Conservation (phyloP, 2,113 vertebrate genomes). For the Lipotes vexillifer region DNA sequence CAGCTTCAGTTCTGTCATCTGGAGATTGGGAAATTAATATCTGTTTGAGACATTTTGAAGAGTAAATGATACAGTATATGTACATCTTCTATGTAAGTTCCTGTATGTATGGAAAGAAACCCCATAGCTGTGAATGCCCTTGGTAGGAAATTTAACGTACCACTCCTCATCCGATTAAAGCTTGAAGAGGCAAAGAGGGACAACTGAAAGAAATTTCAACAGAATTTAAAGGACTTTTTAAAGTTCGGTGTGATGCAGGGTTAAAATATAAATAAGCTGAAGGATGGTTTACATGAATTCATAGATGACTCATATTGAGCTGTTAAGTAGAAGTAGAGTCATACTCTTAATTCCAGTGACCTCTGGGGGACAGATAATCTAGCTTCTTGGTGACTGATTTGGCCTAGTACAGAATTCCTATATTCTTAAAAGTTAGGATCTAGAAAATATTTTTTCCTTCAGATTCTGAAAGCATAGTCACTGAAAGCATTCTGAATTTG, state of each 20-base stretch:
- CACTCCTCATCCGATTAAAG: background rate
- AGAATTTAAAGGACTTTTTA: background rate
- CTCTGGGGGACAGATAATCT: background rate
- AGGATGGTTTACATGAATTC: background rate
- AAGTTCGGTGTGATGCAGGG: background rate
- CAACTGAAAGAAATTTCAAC: background rate
- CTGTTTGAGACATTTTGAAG: background rate
- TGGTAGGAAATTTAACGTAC: background rate
- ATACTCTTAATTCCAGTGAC: background rate
- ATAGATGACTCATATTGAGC: background rate
- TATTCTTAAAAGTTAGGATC: background rate
- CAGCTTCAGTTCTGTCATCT: background rate
- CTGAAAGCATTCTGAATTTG: background rate
- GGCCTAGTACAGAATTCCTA: background rate
- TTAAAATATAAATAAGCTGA: background rate
- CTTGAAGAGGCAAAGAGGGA: background rate
- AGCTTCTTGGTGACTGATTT: background rate
- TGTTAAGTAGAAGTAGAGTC: background rate
- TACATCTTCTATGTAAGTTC: background rate
- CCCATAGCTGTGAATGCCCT: background rate
- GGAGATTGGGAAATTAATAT: background rate
- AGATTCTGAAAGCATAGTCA: background rate
- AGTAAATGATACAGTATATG: background rate
- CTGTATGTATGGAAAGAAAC: background rate
- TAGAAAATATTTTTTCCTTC: background rate